Base-by-base conservation (phyloP, 2,888 invertebrate genomes). In the Adelphocoris suturalis region DNA sequence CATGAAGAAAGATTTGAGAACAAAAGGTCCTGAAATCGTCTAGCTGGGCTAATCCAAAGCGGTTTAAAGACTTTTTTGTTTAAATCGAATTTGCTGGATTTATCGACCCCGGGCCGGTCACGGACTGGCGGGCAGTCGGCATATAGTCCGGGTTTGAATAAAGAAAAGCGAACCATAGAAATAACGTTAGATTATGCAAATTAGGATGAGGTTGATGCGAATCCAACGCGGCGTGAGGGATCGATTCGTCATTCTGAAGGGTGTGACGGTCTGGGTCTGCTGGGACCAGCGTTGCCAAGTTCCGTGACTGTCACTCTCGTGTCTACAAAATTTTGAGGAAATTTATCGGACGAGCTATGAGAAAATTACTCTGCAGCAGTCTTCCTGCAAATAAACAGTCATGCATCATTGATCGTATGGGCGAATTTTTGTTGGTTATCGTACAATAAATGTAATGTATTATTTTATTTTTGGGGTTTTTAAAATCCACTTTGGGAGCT, bases 111-210 rank as follows among this genome's bases (percentile, higher is more conserved):
- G n/a, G 61, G 61, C n/a, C n/a, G 57, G 68, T 68, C 68, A 68
- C 68, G 68, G 68, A 12, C 68, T 13, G 7, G 16, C n/a, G 27
- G 11, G 27, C 23, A 12, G 68, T 3, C 23, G 9, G 68, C 68
- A 68, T 68, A 68, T 68, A 68, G 68, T 68, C 68, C 16, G 68
- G 68, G 11, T 68, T 68, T 5, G 46, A 14, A 16, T 14, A 9
- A 78, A 78, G 47, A 78, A 78, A 47, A 78, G 37, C 19, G 78
- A 78, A 78, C 78, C 78, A 78, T 78, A 78, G 78, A 78, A 78
- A 78, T 78, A 78, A 78, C 78, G 19, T 78, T 78, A 78, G 47
- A 78, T 78, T 78, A 78, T 78, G 37, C 78, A 78, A 78, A 78
- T 78, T 78, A 78, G 78, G 78, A 78, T 78, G 78, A 78, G 78